Evolutionary conservation across 1,140 invertebrate genomes (phyloP).

Genomic region (Drosophila seguyi): DNA sequence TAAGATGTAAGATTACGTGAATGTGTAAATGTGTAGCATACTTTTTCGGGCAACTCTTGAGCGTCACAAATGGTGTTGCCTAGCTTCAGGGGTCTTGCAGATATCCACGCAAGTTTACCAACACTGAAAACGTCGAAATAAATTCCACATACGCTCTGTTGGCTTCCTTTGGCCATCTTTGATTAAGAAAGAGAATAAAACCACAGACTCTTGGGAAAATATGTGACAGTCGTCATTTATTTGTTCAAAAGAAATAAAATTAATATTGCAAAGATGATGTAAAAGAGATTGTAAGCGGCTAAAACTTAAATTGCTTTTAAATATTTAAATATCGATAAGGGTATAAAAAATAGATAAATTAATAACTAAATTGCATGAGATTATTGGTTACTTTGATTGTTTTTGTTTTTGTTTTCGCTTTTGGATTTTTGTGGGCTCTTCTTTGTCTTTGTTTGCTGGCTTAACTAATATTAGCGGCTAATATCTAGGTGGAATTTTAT

Average conservation of each 20-base stretch:
- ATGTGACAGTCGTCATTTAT: constrained; percentile 57
- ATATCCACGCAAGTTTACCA: not conserved
- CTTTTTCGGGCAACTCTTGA: not conserved
- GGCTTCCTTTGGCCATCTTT: not conserved
- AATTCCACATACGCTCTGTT: constrained; percentile 13
- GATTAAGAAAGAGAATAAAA: not conserved
- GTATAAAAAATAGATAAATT: constrained; percentile 48
- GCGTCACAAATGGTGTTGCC: not conserved
- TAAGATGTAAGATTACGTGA: not conserved
- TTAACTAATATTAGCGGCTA: constrained; percentile 32
- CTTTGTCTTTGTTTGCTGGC: constrained; percentile 28
- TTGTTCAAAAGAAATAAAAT: constrained; percentile 71
- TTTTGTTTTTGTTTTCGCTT: constrained; percentile 20
- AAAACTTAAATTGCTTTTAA: constrained; percentile 70
- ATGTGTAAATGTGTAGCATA: constrained; percentile 4
- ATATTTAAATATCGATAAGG: constrained; percentile 56
- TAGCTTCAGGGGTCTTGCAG: constrained; percentile 7
- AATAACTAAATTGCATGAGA: constrained; percentile 78
- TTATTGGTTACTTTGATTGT: constrained; percentile 51
- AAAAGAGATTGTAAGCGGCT: constrained; percentile 52
- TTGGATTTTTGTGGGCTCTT: constrained; percentile 10
- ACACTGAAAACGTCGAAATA: not conserved
- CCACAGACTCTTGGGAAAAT: not conserved
- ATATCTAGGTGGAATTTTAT: constrained; percentile 64
- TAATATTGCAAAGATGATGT: constrained; percentile 78